A percentile compares a stretch with the other conserved stretches of the same genome.
These are phyloP conservation scores for Pangasianodon hypophthalmus DNA, from an alignment of 2,113 vertebrate genomes.

Conservation along the genomic window DNA sequence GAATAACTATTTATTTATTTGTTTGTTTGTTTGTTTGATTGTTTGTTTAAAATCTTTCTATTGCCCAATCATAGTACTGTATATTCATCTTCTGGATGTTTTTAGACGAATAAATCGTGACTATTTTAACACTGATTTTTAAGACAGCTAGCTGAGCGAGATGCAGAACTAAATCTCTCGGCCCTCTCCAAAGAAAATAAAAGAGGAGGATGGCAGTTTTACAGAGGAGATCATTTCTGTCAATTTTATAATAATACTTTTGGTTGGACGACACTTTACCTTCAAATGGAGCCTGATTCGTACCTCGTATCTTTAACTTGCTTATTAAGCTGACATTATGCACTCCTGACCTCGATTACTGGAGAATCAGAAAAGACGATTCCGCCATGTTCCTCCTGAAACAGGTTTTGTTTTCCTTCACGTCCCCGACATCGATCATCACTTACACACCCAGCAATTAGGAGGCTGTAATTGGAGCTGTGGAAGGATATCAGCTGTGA, in stretches of 20 bases:
- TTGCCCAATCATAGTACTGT: neutral
- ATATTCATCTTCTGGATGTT: neutral
- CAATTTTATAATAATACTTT: neutral
- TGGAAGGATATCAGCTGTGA: constrained; percentile 5
- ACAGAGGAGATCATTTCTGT: neutral
- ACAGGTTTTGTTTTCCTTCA: constrained; percentile 20
- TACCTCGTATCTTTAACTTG: neutral
- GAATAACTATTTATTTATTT: neutral
- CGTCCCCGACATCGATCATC: neutral
- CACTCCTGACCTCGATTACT: constrained; percentile 10
- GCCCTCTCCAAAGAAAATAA: neutral
- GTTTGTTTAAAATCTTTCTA: neutral
- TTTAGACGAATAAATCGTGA: neutral
- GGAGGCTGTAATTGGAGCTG: constrained; percentile 1
- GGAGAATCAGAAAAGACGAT: neutral
- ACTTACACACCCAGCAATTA: constrained; percentile 27
- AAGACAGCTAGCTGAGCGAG: neutral
- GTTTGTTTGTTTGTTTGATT: neutral
- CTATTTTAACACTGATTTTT: neutral
- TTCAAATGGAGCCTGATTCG: neutral
- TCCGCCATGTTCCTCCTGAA: neutral
- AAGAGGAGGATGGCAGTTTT: neutral
- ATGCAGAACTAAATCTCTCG: neutral
- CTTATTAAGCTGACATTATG: neutral
- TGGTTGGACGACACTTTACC: neutral